These are phyloP conservation scores for Epinotia ramella DNA, from an alignment of 2,888 invertebrate species.

Conservation along the genomic window DNA sequence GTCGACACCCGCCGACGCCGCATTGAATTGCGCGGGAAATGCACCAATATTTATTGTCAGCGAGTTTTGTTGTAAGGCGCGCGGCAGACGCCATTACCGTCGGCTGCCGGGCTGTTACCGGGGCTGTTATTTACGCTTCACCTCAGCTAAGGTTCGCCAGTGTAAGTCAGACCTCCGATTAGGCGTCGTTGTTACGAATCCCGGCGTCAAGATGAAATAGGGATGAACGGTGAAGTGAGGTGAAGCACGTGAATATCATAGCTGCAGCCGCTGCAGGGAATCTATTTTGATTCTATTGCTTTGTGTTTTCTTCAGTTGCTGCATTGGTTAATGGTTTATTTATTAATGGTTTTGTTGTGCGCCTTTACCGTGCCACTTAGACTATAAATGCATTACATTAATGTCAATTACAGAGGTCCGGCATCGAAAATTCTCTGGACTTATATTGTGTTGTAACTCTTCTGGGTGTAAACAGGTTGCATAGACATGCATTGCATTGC, in stretches of 20 bases:
- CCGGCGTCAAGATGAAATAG: not conserved
- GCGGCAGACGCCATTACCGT: conserved; percentile 27
- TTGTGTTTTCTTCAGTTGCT: conserved; percentile 24
- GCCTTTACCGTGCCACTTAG: not conserved
- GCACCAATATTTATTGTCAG: conserved; percentile 40
- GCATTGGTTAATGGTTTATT: conserved; percentile 3
- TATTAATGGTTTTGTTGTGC: not conserved
- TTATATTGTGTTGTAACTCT: too few species aligned
- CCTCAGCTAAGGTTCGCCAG: not conserved
- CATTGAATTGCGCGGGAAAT: conserved; percentile 38
- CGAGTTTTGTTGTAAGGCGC: conserved; percentile 28
- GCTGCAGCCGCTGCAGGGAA: conserved; percentile 30
- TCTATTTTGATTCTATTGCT: conserved; percentile 32
- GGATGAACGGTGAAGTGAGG: not conserved
- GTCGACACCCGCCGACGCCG: conserved; percentile 41
- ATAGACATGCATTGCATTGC: too few species aligned
- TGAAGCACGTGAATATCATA: not conserved
- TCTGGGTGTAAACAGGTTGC: too few species aligned
- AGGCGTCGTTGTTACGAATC: not conserved
- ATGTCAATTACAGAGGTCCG: too few species aligned
- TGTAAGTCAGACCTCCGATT: not conserved
- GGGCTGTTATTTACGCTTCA: conserved; percentile 24
- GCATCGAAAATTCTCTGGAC: too few species aligned
- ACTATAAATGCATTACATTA: too few species aligned
- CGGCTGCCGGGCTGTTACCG: conserved; percentile 22